Conservation (phyloP, 2,113 vertebrate species). For the Vanacampus margaritifer region DNA sequence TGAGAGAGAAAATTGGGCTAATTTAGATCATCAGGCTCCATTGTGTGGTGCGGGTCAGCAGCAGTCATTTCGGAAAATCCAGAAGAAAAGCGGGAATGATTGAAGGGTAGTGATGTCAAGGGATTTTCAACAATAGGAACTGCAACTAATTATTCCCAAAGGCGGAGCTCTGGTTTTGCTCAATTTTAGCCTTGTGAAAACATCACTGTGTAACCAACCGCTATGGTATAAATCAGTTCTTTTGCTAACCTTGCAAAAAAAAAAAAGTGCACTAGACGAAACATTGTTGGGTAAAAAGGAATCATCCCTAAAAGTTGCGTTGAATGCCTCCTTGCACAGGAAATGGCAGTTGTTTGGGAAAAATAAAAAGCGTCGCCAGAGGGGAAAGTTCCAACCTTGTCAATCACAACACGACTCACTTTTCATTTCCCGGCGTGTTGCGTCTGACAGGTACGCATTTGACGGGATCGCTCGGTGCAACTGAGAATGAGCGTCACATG, state of each 20-base stretch:
- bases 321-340: not conserved
- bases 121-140: not conserved
- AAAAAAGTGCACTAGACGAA: not conserved
- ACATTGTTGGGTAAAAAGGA: not conserved
- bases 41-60: constrained; percentile 38
- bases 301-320: not conserved
- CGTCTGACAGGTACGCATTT: constrained; percentile 1
- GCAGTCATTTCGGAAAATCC: constrained; percentile 30
- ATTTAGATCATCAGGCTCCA: constrained; percentile 53
- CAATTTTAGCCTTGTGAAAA: not conserved
- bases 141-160: not conserved
- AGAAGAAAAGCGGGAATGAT: constrained; percentile 33
- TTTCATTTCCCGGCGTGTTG: not conserved
- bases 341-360: not conserved
- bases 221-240: not conserved
- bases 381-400: not conserved
- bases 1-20: constrained; percentile 40
- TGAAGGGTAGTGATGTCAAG: not conserved
- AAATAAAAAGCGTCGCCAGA: not conserved
- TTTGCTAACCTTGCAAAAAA: too few relatives aligned
- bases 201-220: not conserved
- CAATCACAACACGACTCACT: not conserved
- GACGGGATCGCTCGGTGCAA: not conserved
- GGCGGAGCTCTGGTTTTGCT: not conserved
- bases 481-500: not conserved